Evolutionary conservation across 2,888 invertebrate species (phyloP), one percentile per base, ranked within the genome.

Genomic region (Campaea margaritaria): DNA sequence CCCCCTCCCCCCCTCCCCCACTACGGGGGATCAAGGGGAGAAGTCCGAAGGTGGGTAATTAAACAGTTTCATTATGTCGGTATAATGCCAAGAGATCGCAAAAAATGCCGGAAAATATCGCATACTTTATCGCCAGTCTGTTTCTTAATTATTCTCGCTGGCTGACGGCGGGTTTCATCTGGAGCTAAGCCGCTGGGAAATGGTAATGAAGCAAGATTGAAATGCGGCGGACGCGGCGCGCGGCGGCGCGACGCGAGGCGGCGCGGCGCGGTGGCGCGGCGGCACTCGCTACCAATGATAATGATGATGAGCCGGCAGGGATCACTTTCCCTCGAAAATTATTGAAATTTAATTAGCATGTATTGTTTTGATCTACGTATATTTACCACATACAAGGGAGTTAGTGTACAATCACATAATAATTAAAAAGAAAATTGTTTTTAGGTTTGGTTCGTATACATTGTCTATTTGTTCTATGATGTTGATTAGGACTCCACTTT

Each of bases 61-160:
- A 83, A 83, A 82, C 81, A 74, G 83, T 77, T 80, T 79, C 79
- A 80, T 82, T 80, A 79, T 77, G 74, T 75, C 69, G 65, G 73
- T 64, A 65, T 64, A 74, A 73, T 70, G 67, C 66, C 65, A 68
- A 68, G 70, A 73, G 72, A 71, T 66, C 67, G 69, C 62, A 70
- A 69, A 67, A 70, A 70, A 70, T 51, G 53, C 51, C 49, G 57
- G 64, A 60, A 67, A 68, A 68, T 66, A 67, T 65, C 60, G 61
- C 52, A 50, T 59, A 55, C 64, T 65, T 67, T 65, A 65, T 63
- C 57, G 55, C 46, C 62, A 47, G 57, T 55, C 58, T 60, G 59
- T 59, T 67, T 59, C 59, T 64, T 67, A 52, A 62, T 67, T 64
- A 67, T 55, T 52, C 56, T 47, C 53, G 50, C 47, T 49, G 56